phyloP scores from a whole-genome alignment of 1,140 invertebrate genomes.

The Panagrolaimus sp. region DNA sequence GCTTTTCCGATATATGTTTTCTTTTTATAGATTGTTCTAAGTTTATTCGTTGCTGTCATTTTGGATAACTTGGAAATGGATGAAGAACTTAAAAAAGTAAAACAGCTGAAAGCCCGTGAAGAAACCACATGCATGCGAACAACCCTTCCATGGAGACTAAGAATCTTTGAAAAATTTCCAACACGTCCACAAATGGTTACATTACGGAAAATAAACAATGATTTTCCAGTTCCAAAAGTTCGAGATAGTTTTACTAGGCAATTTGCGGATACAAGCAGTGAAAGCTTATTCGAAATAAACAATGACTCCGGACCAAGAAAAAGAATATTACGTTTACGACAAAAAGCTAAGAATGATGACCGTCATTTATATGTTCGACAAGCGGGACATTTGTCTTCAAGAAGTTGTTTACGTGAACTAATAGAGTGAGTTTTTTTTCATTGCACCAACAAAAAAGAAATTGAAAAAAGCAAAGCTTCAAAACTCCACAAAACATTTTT shows the following conservation, averaged over 20 bases:
- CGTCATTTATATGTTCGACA: slow-evolving; percentile 34
- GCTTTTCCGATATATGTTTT: background rate
- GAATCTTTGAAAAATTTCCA: slow-evolving; percentile 97
- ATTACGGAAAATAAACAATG: slow-evolving; percentile 85
- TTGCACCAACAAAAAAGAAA: slow-evolving; percentile 10
- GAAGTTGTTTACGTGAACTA: slow-evolving; percentile 29
- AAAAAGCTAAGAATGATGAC: background rate
- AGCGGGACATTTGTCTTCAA: slow-evolving; percentile 43
- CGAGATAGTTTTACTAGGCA: slow-evolving; percentile 97
- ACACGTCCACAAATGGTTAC: slow-evolving; percentile 97
- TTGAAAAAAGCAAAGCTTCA: too few relatives aligned
- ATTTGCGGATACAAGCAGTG: slow-evolving; percentile 68
- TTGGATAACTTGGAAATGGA: slow-evolving; percentile 97
- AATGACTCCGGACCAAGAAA: background rate
- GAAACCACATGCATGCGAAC: slow-evolving; percentile 87
- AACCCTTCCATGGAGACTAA: slow-evolving; percentile 80
- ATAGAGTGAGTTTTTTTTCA: slow-evolving; percentile 43
- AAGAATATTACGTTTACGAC: slow-evolving; percentile 11
- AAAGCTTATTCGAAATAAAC: slow-evolving; percentile 36
- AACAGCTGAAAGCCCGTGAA: slow-evolving; percentile 64
- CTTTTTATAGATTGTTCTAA: slow-evolving; percentile 76
- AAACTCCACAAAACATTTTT: slow-evolving; percentile 15
- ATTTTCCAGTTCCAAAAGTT: slow-evolving; percentile 91
- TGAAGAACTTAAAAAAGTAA: slow-evolving; percentile 99
- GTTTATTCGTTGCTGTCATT: slow-evolving; percentile 98